Base-by-base conservation (phyloP, 2,888 invertebrate genomes). In the Leptopterna dolabrata region DNA sequence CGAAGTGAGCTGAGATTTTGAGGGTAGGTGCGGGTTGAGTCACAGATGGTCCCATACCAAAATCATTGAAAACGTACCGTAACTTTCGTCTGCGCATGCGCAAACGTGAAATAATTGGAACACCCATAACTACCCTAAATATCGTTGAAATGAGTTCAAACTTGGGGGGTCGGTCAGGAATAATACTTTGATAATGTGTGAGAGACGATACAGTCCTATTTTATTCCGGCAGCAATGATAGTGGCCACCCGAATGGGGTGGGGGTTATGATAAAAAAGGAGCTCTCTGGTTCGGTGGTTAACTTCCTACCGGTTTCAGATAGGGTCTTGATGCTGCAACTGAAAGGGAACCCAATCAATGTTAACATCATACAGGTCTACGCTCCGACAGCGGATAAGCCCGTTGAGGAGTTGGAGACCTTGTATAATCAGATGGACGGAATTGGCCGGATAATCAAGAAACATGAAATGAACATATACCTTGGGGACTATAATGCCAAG, bases 401-500 rank as follows among this genome's bases (percentile, higher is more conserved):
- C 11, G 76, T 13, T 41, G 76, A 76, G 14, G 76, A 76, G 36
- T 4, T 76, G 41, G 76, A 76, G 41, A n/a, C 76, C 4, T 7
- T 76, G 76, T 76, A 76, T n/a, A 41, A 76, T 13, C 7, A 76
- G 7, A 3, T 76, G 30, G 36, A 24, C 27, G 30, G 16, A 30
- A 4, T 71, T 71, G 71, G 51, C 51, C 51, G 16, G 9, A 7
- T 51, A 7, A 13, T 51, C 51, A 71, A 71, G 30, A 71, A 80
- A 19, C 43, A 80, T 43, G 47, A 80, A 1, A 27, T 80, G 9
- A 80, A 43, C 45, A 45, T 80, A 1, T 80, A 27, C 43, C 47
- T 80, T 6, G 80, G 80, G 13, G 80, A 80, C 24, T 45, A 19
- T 19, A 80, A 80, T 80, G 80, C 80, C 19, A 80, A 45, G 47